A percentile compares a stretch with the other conserved stretches of the same genome.
phyloP scores from a whole-genome alignment of 1,140 invertebrate genomes.

The Drosophila sucinea region DNA sequence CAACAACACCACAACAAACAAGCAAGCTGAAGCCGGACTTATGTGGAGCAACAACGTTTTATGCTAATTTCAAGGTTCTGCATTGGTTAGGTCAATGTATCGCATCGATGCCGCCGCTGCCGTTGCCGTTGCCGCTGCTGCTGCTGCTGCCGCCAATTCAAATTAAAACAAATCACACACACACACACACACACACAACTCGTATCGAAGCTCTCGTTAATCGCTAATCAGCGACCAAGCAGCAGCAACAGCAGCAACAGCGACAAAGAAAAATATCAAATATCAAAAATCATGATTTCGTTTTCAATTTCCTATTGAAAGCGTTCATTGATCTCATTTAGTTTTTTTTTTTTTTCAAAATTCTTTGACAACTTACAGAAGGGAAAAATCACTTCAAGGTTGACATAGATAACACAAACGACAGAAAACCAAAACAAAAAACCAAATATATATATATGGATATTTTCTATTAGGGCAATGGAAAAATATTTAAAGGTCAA shows the following conservation, averaged over 20 bases:
- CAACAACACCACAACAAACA: background rate
- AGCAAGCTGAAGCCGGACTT: slow-evolving; percentile 28
- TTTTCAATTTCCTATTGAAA: slow-evolving; percentile 73
- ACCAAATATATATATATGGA: slow-evolving; percentile 20
- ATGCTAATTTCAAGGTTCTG: slow-evolving; percentile 78
- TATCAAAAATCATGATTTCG: slow-evolving; percentile 46
- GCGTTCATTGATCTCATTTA: slow-evolving; percentile 68
- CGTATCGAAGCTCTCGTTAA: slow-evolving; percentile 19
- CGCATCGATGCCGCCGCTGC: slow-evolving; percentile 35
- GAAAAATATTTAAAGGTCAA: slow-evolving; percentile 27
- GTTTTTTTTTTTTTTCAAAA: background rate
- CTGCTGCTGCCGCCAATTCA: slow-evolving; percentile 21
- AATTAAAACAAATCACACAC: slow-evolving; percentile 25
- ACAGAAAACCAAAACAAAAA: background rate
- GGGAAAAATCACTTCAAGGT: slow-evolving; percentile 49
- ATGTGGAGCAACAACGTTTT: slow-evolving; percentile 65
- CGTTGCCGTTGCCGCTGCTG: slow-evolving; percentile 16
- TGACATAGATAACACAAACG: slow-evolving; percentile 11
- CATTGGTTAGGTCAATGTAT: slow-evolving; percentile 74
- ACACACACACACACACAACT: background rate
- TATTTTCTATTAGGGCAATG: slow-evolving; percentile 27
- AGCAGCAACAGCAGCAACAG: slow-evolving; percentile 19
- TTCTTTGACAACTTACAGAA: slow-evolving; percentile 20
- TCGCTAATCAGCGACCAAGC: slow-evolving; percentile 57
- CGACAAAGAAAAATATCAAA: slow-evolving; percentile 44